phyloP scores from a whole-genome alignment of 2,797 vertebrate species.

The Clarias laeviceps region DNA sequence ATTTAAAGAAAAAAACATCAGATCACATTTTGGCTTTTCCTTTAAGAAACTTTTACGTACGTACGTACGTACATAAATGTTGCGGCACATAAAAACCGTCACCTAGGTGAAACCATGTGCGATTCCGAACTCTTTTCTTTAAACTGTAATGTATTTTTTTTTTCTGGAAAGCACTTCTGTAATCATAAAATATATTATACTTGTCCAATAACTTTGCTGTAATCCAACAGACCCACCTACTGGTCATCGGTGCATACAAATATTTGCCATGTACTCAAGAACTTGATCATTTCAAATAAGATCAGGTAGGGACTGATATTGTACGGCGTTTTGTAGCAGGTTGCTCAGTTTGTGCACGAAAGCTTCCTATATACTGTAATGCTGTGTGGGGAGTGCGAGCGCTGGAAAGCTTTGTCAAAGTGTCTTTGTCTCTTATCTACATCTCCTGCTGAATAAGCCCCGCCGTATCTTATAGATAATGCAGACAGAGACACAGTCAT shows the following conservation, averaged over 20 bases:
- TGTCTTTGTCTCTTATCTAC: constrained; percentile 45
- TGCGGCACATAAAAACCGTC: background rate
- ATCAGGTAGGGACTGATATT: constrained; percentile 9
- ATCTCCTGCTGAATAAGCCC: constrained; percentile 22
- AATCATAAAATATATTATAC: constrained; percentile 45
- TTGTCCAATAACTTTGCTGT: constrained; percentile 53
- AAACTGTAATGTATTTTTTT: background rate
- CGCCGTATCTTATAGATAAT: constrained; percentile 25
- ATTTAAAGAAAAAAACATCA: background rate
- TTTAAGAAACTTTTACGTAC: background rate
- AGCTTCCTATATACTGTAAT: constrained; percentile 5
- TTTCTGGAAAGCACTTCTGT: constrained; percentile 23
- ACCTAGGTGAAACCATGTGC: background rate
- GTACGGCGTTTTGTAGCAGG: background rate
- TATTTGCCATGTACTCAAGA: constrained; percentile 46
- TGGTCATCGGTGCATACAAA: constrained; percentile 62
- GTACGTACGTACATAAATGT: background rate
- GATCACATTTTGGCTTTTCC: background rate
- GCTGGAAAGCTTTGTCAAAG: constrained; percentile 39
- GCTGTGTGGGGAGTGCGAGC: constrained; percentile 17
- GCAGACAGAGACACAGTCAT: constrained; percentile 17
- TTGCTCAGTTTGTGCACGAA: constrained; percentile 9
- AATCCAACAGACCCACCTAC: constrained; percentile 68
- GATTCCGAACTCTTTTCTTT: background rate
- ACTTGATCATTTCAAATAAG: constrained; percentile 20